phyloP scores from a whole-genome alignment of 2,797 vertebrate species.

The Muscicapa comitata region DNA sequence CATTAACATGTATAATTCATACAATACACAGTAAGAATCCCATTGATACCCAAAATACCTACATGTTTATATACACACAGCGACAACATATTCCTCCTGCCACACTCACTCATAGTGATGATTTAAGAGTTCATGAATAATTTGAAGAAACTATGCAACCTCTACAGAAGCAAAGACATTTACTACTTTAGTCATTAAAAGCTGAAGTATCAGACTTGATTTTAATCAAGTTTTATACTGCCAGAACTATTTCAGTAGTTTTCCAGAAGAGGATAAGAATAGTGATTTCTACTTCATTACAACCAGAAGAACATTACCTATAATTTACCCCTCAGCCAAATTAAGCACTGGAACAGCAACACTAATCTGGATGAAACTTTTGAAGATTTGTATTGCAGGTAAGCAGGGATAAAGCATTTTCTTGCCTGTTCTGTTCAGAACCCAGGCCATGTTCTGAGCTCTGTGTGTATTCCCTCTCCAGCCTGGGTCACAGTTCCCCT shows the following conservation, averaged over 20 bases:
- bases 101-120: not conserved
- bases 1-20: not conserved
- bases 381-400: not conserved
- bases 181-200: not conserved
- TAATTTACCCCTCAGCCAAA: not conserved
- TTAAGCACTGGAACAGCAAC: not conserved
- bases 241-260: not conserved
- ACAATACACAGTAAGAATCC: not conserved
- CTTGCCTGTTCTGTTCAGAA: not conserved
- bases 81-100: not conserved
- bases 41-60: not conserved
- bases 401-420: not conserved
- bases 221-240: not conserved
- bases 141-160: not conserved
- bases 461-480: not conserved
- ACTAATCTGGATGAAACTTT: not conserved
- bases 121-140: not conserved
- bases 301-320: not conserved
- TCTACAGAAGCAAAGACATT: not conserved
- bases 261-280: not conserved
- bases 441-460: not conserved
- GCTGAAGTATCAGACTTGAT: not conserved
- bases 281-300: not conserved
- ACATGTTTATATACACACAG: not conserved
- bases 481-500: accelerated